Evolutionary conservation across 2,888 invertebrate genomes (phyloP).

Genomic region (Coleophora flavipennella): DNA sequence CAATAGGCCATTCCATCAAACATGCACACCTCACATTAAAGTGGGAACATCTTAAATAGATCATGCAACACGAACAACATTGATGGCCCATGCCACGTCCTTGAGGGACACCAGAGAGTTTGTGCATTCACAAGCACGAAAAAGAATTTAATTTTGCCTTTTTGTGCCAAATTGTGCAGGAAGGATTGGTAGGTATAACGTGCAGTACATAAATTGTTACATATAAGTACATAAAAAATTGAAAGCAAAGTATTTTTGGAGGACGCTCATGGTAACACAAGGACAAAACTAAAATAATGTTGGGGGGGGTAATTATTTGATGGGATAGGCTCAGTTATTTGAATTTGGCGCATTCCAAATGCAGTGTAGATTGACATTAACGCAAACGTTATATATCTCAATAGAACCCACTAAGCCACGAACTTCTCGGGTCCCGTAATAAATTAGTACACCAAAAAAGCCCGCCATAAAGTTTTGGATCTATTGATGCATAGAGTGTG

Average conservation of each 20-base stretch:
- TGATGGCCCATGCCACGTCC: conserved; percentile 64
- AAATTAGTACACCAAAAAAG: no score
- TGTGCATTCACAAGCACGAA: conserved; percentile 68
- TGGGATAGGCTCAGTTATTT: conserved; percentile 49
- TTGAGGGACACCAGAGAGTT: conserved; percentile 44
- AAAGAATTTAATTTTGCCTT: conserved; percentile 53
- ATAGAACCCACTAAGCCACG: no score
- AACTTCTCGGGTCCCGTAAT: no score
- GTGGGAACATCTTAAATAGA: conserved; percentile 51
- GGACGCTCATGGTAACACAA: conserved; percentile 49
- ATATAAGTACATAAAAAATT: conserved; percentile 41
- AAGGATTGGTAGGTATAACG: conserved; percentile 62
- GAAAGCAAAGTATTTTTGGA: conserved; percentile 61
- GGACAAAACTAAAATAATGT: conserved; percentile 37
- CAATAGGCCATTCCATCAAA: conserved; percentile 65
- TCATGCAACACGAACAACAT: conserved; percentile 71
- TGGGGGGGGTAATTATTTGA: conserved; percentile 51
- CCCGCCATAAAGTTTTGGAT: no score
- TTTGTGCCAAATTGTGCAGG: conserved; percentile 63
- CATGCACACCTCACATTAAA: conserved; percentile 61
- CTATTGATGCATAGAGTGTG: conserved; percentile 2
- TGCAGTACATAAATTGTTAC: conserved; percentile 52
- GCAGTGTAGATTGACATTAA: conserved; percentile 50
- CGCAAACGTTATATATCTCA: conserved; percentile 18
- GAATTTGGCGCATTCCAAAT: conserved; percentile 55